Conservation (phyloP, 2,888 invertebrate genomes). For the Drosophila yooni region DNA sequence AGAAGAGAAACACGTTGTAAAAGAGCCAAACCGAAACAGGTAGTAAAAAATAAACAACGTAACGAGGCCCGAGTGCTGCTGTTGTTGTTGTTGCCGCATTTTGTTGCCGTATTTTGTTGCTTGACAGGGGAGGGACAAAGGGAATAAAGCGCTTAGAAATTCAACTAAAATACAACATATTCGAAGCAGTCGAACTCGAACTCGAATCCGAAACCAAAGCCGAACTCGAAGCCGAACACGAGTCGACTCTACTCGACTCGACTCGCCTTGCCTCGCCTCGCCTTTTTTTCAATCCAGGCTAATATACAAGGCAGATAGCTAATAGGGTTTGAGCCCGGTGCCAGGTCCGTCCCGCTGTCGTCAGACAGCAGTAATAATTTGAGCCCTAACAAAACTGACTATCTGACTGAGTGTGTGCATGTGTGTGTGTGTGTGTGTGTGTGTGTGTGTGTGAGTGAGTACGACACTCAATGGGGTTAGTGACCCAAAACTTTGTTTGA, state of each 20-base stretch:
- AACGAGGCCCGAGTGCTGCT: conserved; percentile 30
- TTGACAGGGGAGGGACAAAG: conserved; percentile 26
- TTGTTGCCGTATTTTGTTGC: conserved; percentile 37
- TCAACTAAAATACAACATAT: conserved; percentile 52
- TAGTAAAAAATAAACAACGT: conserved; percentile 69
- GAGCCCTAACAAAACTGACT: conserved; percentile 40
- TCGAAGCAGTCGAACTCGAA: conserved; percentile 17
- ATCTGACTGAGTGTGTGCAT: conserved; percentile 11
- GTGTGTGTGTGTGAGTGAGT: conserved; percentile 35
- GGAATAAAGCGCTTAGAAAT: conserved; percentile 60
- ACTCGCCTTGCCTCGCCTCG: conserved; percentile 4
- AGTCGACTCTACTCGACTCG: conserved; percentile 3
- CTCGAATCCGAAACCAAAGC: conserved; percentile 18
- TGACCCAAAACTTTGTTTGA: conserved; percentile 65
- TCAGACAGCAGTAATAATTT: conserved; percentile 50
- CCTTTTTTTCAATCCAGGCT: conserved; percentile 35
- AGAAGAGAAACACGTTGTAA: conserved; percentile 65
- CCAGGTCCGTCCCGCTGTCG: conserved; percentile 42
- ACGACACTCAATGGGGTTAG: conserved; percentile 55
- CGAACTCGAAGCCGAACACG: conserved; percentile 32
- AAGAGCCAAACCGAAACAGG: conserved; percentile 72
- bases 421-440: conserved; percentile 9
- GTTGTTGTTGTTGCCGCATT: conserved; percentile 34
- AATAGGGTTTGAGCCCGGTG: conserved; percentile 26
- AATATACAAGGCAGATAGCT: conserved; percentile 31